Evolutionary conservation across 2,797 vertebrate genomes (phyloP).

Genomic region (Glyptemys insculpta): DNA sequence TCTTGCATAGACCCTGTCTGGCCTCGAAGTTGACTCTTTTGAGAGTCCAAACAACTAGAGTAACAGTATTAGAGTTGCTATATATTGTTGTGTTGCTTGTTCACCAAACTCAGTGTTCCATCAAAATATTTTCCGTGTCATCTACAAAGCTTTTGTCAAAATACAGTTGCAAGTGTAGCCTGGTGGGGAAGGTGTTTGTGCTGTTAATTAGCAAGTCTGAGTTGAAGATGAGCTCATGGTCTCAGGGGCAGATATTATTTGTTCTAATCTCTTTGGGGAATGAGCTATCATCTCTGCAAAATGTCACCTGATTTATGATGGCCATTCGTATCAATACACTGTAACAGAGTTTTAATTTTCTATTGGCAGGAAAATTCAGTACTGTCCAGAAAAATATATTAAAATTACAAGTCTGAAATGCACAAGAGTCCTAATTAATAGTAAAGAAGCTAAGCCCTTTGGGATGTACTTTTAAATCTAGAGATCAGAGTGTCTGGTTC

Average conservation of each 20-base stretch:
- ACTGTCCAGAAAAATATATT: constrained; percentile 3
- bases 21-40: neutral
- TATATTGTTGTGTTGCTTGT: constrained; percentile 33
- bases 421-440: neutral
- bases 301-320: neutral
- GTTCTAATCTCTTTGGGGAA: constrained; percentile 37
- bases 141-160: constrained; percentile 16
- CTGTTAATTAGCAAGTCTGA: constrained; percentile 55
- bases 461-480: neutral
- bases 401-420: neutral
- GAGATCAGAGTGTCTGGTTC: neutral
- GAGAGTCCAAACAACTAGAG: neutral
- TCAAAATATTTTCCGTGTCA: neutral
- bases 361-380: neutral
- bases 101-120: neutral
- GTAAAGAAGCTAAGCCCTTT: neutral
- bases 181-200: constrained; percentile 36
- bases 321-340: neutral
- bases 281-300: constrained; percentile 24
- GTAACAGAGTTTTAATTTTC: constrained; percentile 26
- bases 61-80: neutral
- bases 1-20: neutral
- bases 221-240: constrained; percentile 28
- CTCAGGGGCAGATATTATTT: constrained; percentile 25
- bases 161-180: constrained; percentile 20